phyloP scores from a whole-genome alignment of 2,888 invertebrate genomes.

The Bimastos eiseni region DNA sequence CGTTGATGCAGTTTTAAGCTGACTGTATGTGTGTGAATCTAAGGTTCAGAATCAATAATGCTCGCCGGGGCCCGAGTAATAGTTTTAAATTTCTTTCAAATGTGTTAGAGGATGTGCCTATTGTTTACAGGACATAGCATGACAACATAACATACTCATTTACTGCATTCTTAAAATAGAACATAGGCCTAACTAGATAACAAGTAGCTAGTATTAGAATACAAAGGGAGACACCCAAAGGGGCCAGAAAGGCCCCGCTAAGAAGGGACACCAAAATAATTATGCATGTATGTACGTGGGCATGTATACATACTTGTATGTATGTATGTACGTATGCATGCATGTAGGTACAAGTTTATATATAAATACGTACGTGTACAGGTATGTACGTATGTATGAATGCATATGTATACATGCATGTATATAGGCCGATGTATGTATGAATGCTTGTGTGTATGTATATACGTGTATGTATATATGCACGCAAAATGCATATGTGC shows the following conservation, averaged over 20 bases:
- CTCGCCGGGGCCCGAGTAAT: not conserved
- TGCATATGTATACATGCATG: no score
- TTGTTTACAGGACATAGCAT: no score
- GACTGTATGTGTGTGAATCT: not conserved
- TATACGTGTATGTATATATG: constrained; percentile 21
- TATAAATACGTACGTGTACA: no score
- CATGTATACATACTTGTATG: no score
- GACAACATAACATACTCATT: not conserved
- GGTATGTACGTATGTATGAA: no score
- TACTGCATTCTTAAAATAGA: no score
- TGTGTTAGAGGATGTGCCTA: not conserved
- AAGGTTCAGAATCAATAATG: not conserved
- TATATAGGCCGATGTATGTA: constrained; percentile 24
- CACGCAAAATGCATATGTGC: not conserved
- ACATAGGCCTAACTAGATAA: no score
- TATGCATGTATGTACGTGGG: no score
- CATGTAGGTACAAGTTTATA: not conserved
- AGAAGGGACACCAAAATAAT: no score
- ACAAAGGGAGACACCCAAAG: no score
- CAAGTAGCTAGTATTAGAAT: no score
- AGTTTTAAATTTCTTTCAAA: not conserved
- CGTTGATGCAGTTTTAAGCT: not conserved
- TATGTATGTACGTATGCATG: not conserved
- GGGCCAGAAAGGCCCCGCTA: no score
- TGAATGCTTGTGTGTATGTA: constrained; percentile 30